Evolutionary conservation across 2,888 invertebrate species (phyloP).

Genomic region (Acleris sparsana): DNA sequence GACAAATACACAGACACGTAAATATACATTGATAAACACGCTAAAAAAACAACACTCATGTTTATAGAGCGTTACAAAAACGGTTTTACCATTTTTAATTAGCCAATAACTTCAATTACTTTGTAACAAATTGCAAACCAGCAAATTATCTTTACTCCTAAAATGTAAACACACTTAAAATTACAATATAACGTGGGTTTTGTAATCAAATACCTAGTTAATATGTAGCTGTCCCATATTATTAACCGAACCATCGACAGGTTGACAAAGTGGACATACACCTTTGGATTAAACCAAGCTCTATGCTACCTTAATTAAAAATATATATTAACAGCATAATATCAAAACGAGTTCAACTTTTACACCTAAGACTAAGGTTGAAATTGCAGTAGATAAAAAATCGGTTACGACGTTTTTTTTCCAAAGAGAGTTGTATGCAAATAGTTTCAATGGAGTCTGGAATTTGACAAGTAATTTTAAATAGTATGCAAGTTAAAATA

Average conservation of each 20-base stretch:
- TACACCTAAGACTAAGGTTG: too few relatives aligned
- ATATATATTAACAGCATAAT: too few relatives aligned
- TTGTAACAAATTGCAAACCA: slow-evolving; percentile 9
- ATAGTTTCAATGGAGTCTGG: slow-evolving; percentile 7
- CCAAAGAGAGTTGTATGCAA: slow-evolving; percentile 12
- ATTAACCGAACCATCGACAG: slow-evolving; percentile 36
- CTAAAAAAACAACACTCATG: too few relatives aligned
- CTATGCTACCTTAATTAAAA: neutral
- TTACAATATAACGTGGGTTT: slow-evolving; percentile 34
- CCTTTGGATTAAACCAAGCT: slow-evolving; percentile 11
- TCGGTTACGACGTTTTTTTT: too few relatives aligned
- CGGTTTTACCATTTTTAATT: too few relatives aligned
- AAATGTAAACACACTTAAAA: slow-evolving; percentile 20
- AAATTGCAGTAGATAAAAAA: too few relatives aligned
- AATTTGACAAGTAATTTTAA: slow-evolving; percentile 2
- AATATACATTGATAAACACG: too few relatives aligned
- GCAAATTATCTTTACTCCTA: slow-evolving; percentile 18
- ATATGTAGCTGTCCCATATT: slow-evolving; percentile 29
- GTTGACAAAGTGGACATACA: slow-evolving; percentile 36
- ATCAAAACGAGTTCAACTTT: too few relatives aligned
- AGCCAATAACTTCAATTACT: neutral
- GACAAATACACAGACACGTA: too few relatives aligned
- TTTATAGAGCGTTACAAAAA: too few relatives aligned
- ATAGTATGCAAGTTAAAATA: neutral
- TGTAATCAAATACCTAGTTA: slow-evolving; percentile 25